Evolutionary conservation across 1,140 invertebrate genomes (phyloP).

Genomic region (Lepidostoma basale): DNA sequence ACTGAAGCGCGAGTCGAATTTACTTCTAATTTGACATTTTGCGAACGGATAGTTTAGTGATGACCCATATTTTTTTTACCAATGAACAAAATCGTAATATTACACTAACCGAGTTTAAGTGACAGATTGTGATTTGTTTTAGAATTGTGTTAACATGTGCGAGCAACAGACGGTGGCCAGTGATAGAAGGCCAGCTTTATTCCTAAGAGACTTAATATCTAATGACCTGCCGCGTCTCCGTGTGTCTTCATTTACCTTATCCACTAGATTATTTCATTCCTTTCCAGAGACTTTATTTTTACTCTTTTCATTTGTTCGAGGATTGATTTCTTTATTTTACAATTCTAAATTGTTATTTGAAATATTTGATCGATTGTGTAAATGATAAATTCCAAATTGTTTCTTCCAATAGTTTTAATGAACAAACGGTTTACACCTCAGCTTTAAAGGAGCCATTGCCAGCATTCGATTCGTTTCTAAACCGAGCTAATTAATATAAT

Average conservation of each 20-base stretch:
- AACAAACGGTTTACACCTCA: too few species aligned
- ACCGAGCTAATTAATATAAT: constrained; percentile 35
- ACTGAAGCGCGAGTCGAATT: constrained; percentile 22
- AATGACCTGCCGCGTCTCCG: constrained; percentile 11
- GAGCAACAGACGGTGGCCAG: constrained; percentile 33
- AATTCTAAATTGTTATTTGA: too few species aligned
- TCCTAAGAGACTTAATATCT: constrained; percentile 37
- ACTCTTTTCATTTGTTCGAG: too few species aligned
- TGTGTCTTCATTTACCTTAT: constrained; percentile 23
- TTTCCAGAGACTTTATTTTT: constrained; percentile 24
- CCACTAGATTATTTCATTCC: constrained; percentile 14
- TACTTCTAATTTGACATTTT: constrained; percentile 23
- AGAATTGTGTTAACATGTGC: constrained; percentile 39
- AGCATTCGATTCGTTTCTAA: constrained; percentile 20
- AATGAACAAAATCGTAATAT: constrained; percentile 4
- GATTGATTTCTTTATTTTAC: too few species aligned
- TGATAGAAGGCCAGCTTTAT: constrained; percentile 43
- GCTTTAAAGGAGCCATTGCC: constrained; percentile 37
- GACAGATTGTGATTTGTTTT: constrained; percentile 39
- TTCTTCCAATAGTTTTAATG: too few species aligned
- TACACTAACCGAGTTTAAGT: constrained; percentile 26
- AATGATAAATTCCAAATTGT: too few species aligned
- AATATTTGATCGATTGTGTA: too few species aligned
- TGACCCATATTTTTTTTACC: constrained; percentile 29
- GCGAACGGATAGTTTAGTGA: constrained; percentile 19